Base-by-base conservation (phyloP, 2,888 invertebrate genomes). In the Sceliomorpha sp. region DNA sequence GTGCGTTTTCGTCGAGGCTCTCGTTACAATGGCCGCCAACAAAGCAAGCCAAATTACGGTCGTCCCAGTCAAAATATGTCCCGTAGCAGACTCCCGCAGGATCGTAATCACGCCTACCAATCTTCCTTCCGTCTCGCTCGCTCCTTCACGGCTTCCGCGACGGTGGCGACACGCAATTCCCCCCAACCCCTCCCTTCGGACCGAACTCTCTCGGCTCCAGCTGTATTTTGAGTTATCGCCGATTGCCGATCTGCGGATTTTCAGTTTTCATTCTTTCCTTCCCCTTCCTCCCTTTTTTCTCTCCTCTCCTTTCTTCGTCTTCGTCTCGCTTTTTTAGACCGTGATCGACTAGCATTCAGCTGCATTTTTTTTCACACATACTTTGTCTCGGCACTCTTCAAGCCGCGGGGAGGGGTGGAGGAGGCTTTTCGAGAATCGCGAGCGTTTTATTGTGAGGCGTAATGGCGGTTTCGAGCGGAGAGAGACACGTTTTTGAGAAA, bases 161-260 rank as follows among this genome's bases (percentile, higher is more conserved):
- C 73, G 73, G 71, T 79, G 85, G 81, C 79, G 74, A 80, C 84
- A 85, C 86, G 78, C 85, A 86, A 84, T 83, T 85, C 80, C 80
- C 81, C 62, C 50, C 39, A 26, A 2, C 6, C 20, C 2, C n/a
- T n/a, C n/a, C n/a, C n/a, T n/a, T n/a, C n/a, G n/a, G n/a, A n/a
- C n/a, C n/a, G n/a, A n/a, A n/a, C 20, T 53, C 27, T 20, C 15
- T 37, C 42, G 24, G 55, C 51, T 34, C 58, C 82, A 87, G 87
- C 87, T 87, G 87, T 84, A 82, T 85, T 87, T 86, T 83, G 78
- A 82, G 77, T 84, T 87, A 87, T 87, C 87, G 78, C 62, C 70
- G 74, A 83, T 83, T 78, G 68, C 81, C 84, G 86, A 87, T 87
- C 87, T 82, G 81, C 77, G 82, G 83, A 84, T 86, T 85, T 85